These are phyloP conservation scores for Tauraco hartlaubi DNA, from an alignment of 2,797 vertebrate species.

Conservation along the genomic window DNA sequence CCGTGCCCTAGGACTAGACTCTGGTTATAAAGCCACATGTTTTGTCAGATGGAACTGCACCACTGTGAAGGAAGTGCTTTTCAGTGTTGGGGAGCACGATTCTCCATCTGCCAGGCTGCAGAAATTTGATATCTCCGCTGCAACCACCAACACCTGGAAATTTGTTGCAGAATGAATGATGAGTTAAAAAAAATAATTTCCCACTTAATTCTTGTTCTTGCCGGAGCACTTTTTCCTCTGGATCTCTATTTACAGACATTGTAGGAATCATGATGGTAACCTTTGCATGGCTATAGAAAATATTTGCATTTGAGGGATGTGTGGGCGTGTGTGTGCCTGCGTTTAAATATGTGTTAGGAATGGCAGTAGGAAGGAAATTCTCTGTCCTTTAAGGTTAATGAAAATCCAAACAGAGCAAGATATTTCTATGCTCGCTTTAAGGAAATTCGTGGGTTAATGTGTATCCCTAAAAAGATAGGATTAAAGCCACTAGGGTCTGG, in stretches of 20 bases:
- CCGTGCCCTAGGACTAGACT: background rate
- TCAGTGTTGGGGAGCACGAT: rapidly evolving
- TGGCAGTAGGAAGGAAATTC: background rate
- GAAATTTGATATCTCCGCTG: background rate
- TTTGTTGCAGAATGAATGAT: background rate
- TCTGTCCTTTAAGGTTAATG: background rate
- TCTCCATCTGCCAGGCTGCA: background rate
- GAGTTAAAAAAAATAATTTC: background rate
- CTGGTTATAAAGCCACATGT: background rate
- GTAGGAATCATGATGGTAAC: background rate
- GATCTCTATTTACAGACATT: background rate
- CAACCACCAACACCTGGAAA: background rate
- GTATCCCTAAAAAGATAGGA: background rate
- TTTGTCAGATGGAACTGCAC: background rate
- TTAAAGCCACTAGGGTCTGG: background rate
- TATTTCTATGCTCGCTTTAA: background rate
- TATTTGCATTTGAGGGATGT: background rate
- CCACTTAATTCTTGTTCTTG: background rate
- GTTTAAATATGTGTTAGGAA: background rate
- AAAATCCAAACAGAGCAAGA: background rate
- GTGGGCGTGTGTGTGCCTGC: rapidly evolving
- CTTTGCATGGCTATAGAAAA: background rate
- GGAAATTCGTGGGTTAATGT: background rate
- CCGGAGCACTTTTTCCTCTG: background rate
- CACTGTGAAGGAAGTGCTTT: background rate